Evolutionary conservation across 1,140 invertebrate species (phyloP).

Genomic region (Drosophila sulfurigaster): DNA sequence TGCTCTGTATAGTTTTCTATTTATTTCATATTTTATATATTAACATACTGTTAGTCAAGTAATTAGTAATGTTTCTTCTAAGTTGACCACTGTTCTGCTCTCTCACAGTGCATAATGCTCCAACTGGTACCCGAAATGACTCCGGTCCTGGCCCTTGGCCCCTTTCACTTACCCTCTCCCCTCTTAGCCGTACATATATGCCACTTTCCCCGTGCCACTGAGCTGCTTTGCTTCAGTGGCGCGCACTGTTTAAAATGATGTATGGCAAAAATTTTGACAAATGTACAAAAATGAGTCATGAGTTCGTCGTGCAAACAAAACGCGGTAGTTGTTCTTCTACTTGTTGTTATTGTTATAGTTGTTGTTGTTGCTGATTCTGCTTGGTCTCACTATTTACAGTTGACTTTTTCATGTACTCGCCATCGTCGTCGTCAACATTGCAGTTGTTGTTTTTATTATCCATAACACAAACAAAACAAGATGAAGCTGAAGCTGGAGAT

Average conservation of each 20-base stretch:
- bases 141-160: slow-evolving; percentile 34
- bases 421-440: slow-evolving; percentile 41
- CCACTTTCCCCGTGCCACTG: slow-evolving; percentile 12
- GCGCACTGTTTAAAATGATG: slow-evolving; percentile 80
- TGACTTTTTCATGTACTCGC: slow-evolving; percentile 78
- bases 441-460: slow-evolving; percentile 61
- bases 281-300: slow-evolving; percentile 84
- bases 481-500: slow-evolving; percentile 48
- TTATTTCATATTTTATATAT: background rate
- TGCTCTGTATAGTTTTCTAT: no score
- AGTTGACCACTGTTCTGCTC: slow-evolving; percentile 20
- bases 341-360: slow-evolving; percentile 23
- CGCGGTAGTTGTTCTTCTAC: slow-evolving; percentile 51
- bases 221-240: slow-evolving; percentile 20
- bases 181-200: background rate
- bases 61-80: background rate
- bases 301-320: slow-evolving; percentile 76
- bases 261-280: slow-evolving; percentile 83
- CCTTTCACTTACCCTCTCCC: background rate
- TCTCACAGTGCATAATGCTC: slow-evolving; percentile 31
- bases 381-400: slow-evolving; percentile 70
- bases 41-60: background rate
- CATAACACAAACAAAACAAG: slow-evolving; percentile 68
- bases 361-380: slow-evolving; percentile 42
- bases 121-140: slow-evolving; percentile 33